These are phyloP conservation scores for Erebia aethiops DNA, from an alignment of 2,888 invertebrate genomes.

Conservation along the genomic window DNA sequence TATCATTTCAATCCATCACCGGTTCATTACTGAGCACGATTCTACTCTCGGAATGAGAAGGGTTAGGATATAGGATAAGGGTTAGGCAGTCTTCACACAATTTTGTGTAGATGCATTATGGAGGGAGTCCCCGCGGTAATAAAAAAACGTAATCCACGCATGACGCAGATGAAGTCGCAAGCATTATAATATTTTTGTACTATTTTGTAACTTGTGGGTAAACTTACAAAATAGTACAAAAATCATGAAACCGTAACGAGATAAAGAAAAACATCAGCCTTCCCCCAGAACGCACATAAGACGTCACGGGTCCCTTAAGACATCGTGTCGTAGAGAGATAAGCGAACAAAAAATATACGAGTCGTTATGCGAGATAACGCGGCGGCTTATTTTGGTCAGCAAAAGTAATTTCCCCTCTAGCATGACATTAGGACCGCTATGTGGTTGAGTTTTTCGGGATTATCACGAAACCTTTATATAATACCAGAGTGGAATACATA, in stretches of 20 bases:
- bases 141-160: background rate
- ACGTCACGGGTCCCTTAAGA: constrained; percentile 16
- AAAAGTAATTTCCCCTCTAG: constrained; percentile 14
- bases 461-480: background rate
- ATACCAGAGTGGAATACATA: too few species aligned
- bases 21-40: too few species aligned
- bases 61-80: too few species aligned
- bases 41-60: too few species aligned
- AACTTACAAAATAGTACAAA: too few species aligned
- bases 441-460: background rate
- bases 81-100: too few species aligned
- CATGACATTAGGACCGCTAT: background rate
- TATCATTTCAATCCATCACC: too few species aligned
- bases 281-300: constrained; percentile 4
- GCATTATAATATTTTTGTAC: too few species aligned
- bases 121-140: too few species aligned
- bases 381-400: constrained; percentile 15
- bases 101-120: too few species aligned
- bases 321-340: constrained; percentile 8
- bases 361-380: constrained; percentile 17
- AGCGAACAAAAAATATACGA: constrained; percentile 13
- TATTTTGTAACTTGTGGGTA: constrained; percentile 1
- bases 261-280: constrained; percentile 7
- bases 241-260: constrained; percentile 1
- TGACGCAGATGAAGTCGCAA: background rate